Conservation (phyloP, 1,140 invertebrate genomes). For the Drosophila pseudoobscura region DNA sequence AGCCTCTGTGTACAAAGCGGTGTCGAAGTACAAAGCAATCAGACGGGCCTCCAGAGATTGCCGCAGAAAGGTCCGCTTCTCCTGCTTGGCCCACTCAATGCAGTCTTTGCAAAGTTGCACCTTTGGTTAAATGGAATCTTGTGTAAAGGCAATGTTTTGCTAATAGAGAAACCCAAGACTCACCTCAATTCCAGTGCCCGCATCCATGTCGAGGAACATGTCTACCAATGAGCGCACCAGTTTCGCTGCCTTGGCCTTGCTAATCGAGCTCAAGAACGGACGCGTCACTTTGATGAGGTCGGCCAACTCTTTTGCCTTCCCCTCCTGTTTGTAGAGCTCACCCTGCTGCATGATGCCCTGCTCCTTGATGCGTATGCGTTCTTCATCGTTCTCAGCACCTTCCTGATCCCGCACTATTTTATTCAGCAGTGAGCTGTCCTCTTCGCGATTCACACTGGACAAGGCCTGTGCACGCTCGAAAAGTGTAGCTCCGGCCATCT, state of each 20-base stretch:
- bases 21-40: constrained; percentile 97
- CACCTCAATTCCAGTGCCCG: constrained; percentile 93
- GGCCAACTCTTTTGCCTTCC: constrained; percentile 96
- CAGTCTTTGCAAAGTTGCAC: constrained; percentile 97
- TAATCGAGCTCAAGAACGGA: constrained; percentile 96
- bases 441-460: constrained; percentile 88
- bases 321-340: constrained; percentile 94
- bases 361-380: constrained; percentile 93
- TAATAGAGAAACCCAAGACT: not conserved
- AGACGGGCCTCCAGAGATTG: constrained; percentile 97
- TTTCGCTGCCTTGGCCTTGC: constrained; percentile 99
- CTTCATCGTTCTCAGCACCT: constrained; percentile 91
- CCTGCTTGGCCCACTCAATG: constrained; percentile 99
- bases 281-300: constrained; percentile 96
- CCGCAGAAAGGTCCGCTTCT: constrained; percentile 97
- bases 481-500: constrained; percentile 93
- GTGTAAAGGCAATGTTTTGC: not conserved
- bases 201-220: constrained; percentile 98
- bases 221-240: constrained; percentile 98
- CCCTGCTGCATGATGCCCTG: constrained; percentile 95
- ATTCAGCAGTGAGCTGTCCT: constrained; percentile 88
- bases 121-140: constrained; percentile 23
- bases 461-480: constrained; percentile 91
- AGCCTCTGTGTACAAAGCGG: constrained; percentile 94
- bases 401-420: constrained; percentile 89